phyloP scores from a whole-genome alignment of 1,140 invertebrate genomes.

The Cryptotermes secundus region DNA sequence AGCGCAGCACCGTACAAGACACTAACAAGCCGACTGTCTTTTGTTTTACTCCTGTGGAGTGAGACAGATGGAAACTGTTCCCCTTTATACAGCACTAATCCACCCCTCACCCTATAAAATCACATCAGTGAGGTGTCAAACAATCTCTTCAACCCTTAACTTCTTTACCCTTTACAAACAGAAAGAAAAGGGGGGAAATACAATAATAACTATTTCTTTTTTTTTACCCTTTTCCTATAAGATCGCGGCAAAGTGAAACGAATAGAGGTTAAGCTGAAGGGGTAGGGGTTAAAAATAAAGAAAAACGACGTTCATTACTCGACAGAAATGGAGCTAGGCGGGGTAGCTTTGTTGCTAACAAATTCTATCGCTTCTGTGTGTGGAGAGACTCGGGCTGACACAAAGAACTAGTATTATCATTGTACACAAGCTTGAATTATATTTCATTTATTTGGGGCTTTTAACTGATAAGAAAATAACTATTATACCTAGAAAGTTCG shows the following conservation, averaged over 20 bases:
- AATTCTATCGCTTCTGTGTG: not conserved
- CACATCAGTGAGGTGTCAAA: slow-evolving; percentile 15
- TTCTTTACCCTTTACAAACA: slow-evolving; percentile 14
- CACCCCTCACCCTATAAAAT: not conserved
- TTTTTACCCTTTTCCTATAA: not conserved
- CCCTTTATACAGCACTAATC: not conserved
- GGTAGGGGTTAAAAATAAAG: slow-evolving; percentile 3
- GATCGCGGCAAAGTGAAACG: not conserved
- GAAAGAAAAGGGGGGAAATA: not conserved
- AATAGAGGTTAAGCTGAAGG: not conserved
- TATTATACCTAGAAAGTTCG: too few relatives aligned
- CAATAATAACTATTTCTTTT: slow-evolving; percentile 9
- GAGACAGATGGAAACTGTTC: not conserved
- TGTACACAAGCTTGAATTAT: too few relatives aligned
- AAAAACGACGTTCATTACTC: not conserved
- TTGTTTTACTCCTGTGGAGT: slow-evolving; percentile 8
- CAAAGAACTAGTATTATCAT: too few relatives aligned
- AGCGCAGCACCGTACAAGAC: not conserved
- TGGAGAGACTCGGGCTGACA: not conserved
- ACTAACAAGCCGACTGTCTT: slow-evolving; percentile 8
- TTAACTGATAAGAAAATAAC: too few relatives aligned
- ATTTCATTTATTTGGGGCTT: too few relatives aligned
- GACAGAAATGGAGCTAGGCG: not conserved
- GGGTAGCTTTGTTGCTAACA: not conserved
- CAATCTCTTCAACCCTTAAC: slow-evolving; percentile 2